These are phyloP conservation scores for Tamandua tetradactyla DNA, from an alignment of 2,797 vertebrate species.

Conservation along the genomic window DNA sequence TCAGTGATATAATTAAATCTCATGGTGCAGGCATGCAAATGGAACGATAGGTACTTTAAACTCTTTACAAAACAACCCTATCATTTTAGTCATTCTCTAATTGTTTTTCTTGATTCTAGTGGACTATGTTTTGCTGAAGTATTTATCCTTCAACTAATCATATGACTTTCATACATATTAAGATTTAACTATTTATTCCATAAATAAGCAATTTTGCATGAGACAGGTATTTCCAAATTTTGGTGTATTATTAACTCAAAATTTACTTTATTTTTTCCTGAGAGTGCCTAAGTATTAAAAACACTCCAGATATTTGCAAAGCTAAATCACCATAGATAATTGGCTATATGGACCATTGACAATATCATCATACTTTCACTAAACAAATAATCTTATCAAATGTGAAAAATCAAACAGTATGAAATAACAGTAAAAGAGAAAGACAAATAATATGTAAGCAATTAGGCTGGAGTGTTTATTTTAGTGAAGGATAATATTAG, in stretches of 20 bases:
- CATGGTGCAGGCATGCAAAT: not conserved
- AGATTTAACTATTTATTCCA: not conserved
- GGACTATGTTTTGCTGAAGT: not conserved
- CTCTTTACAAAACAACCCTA: not conserved
- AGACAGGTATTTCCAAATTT: not conserved
- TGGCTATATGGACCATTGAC: not conserved
- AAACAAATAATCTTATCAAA: not conserved
- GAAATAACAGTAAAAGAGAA: not conserved
- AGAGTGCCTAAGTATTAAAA: not conserved
- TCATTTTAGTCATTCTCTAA: not conserved
- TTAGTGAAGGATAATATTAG: not conserved
- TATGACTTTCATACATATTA: not conserved
- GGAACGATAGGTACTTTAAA: not conserved
- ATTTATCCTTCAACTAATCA: not conserved
- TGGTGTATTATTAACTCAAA: not conserved
- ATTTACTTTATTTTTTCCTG: not conserved
- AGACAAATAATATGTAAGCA: not conserved
- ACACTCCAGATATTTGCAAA: not conserved
- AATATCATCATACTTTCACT: not conserved
- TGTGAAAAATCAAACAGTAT: not conserved
- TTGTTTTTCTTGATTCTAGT: not conserved
- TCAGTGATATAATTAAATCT: not conserved
- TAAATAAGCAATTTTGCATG: not conserved
- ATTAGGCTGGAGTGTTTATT: not conserved
- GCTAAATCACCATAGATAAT: not conserved